Conservation (phyloP, 2,888 invertebrate species). For the Xanthorhoe spadicearia region DNA sequence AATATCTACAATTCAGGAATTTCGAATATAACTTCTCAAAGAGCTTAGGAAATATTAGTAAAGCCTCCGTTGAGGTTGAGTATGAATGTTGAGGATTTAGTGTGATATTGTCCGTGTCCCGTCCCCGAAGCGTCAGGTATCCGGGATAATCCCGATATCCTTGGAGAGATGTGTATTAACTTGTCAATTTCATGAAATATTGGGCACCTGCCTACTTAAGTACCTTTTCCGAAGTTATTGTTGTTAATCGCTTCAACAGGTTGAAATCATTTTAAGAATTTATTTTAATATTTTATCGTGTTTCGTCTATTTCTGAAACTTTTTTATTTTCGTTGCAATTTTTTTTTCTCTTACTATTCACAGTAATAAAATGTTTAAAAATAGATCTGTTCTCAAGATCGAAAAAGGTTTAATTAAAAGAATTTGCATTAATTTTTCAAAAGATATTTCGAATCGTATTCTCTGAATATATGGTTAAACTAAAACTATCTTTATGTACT, state of each 20-base stretch:
- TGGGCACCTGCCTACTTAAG: neutral
- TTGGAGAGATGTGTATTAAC: constrained; percentile 8
- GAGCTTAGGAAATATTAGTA: neutral
- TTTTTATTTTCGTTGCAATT: no score
- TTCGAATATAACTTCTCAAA: neutral
- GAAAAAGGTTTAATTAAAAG: no score
- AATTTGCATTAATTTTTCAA: no score
- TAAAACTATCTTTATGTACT: no score
- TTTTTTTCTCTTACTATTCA: no score
- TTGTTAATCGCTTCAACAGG: neutral
- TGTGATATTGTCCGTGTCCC: constrained; percentile 7
- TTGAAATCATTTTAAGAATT: neutral
- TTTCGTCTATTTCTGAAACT: no score
- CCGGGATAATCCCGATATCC: constrained; percentile 25
- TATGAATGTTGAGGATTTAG: constrained; percentile 9
- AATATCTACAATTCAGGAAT: neutral
- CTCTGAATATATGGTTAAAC: no score
- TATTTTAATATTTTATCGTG: no score
- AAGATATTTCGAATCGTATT: no score
- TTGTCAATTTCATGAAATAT: constrained; percentile 1
- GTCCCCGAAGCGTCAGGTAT: constrained; percentile 7
- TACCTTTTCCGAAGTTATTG: neutral
- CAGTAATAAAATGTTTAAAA: no score
- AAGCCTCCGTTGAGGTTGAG: neutral
- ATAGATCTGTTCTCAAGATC: no score